Percentiles rank a stretch among this genome's conserved stretches.
These are phyloP conservation scores for Morelia viridis DNA, from an alignment of 2,797 vertebrate genomes.

Conservation along the genomic window DNA sequence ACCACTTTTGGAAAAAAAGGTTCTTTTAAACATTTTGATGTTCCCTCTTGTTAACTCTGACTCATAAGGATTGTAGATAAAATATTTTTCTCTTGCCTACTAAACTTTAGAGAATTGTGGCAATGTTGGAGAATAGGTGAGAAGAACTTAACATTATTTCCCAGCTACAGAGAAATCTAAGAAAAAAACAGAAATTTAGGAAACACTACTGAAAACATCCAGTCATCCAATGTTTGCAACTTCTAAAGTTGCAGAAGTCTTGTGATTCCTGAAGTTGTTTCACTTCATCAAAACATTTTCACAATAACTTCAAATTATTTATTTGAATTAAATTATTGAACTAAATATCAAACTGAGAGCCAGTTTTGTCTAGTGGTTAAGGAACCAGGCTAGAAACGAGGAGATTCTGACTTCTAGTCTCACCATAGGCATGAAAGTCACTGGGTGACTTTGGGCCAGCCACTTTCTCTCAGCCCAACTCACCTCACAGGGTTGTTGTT, in stretches of 20 bases:
- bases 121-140: not conserved
- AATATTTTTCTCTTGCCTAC: not conserved
- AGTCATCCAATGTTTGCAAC: not conserved
- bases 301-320: too few species aligned
- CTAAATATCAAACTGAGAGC: too few species aligned
- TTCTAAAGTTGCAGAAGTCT: not conserved
- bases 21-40: not conserved
- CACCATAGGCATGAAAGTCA: too few species aligned
- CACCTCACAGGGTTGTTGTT: too few species aligned
- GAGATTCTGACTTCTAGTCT: too few species aligned
- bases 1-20: not conserved
- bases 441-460: too few species aligned
- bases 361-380: too few species aligned
- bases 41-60: not conserved
- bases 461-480: too few species aligned
- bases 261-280: not conserved
- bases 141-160: slow-evolving; percentile 1
- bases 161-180: not conserved
- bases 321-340: too few species aligned
- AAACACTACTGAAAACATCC: not conserved
- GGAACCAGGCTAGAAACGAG: too few species aligned
- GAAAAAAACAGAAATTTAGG: not conserved
- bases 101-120: not conserved
- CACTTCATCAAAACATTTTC: not conserved
- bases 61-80: not conserved